phyloP scores from a whole-genome alignment of 2,113 vertebrate species.

The Odontesthes bonariensis region DNA sequence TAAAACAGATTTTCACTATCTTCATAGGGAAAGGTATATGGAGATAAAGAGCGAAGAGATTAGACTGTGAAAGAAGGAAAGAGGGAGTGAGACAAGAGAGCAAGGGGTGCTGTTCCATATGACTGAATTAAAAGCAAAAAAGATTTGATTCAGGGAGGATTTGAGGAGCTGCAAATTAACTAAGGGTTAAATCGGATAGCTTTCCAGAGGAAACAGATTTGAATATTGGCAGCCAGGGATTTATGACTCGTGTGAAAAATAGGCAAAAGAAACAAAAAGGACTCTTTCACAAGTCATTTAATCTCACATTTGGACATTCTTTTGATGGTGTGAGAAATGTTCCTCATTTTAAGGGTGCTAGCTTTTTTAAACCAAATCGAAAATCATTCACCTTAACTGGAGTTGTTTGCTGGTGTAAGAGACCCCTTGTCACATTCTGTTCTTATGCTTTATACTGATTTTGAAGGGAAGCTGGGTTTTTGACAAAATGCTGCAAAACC shows the following conservation, averaged over 20 bases:
- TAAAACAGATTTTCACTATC: conserved; percentile 47
- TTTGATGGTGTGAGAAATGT: conserved; percentile 32
- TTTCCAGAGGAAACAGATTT: conserved; percentile 63
- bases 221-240: conserved; percentile 52
- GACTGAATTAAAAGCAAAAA: conserved; percentile 64
- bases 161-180: conserved; percentile 74
- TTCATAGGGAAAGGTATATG: conserved; percentile 12
- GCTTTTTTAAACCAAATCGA: conserved; percentile 30
- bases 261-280: conserved; percentile 2
- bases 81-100: conserved; percentile 16
- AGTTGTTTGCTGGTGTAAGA: conserved; percentile 9
- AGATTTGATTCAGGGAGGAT: conserved; percentile 56
- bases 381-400: conserved; percentile 34
- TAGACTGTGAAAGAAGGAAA: conserved; percentile 1
- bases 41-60: conserved; percentile 1
- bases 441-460: conserved; percentile 13
- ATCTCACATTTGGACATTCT: conserved; percentile 25
- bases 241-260: conserved; percentile 32
- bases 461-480: conserved; percentile 18
- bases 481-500: conserved; percentile 38
- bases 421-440: conserved; percentile 20
- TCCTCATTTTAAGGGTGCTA: conserved; percentile 19
- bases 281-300: conserved; percentile 48
- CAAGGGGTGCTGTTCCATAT: conserved; percentile 48
- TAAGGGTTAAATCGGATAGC: conserved; percentile 58